Percentiles rank a stretch among this genome's conserved stretches.
Conservation (phyloP, 2,113 vertebrate species). For the Pedionomus torquatus region DNA sequence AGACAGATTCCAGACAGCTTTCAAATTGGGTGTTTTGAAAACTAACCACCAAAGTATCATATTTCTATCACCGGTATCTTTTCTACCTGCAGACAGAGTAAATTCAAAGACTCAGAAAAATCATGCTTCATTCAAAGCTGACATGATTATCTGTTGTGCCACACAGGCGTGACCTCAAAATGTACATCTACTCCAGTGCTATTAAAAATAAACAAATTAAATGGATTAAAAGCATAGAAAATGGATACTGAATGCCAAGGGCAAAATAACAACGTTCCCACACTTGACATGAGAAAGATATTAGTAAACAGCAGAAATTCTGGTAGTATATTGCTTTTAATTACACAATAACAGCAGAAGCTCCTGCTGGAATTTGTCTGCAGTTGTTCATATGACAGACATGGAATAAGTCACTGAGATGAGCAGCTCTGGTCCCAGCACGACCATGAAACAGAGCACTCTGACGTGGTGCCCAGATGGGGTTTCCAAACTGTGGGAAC, state of each 20-base stretch:
- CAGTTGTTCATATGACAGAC: background rate
- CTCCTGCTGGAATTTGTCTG: background rate
- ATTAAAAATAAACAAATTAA: background rate
- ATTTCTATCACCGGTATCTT: background rate
- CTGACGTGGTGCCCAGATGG: background rate
- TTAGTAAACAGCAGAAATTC: background rate
- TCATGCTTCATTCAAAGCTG: background rate
- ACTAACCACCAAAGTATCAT: background rate
- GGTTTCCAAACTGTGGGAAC: background rate
- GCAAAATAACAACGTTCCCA: background rate
- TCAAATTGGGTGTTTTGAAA: background rate
- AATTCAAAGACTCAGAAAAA: background rate
- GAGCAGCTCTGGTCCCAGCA: background rate
- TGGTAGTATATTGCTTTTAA: background rate
- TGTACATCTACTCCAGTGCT: rapidly evolving
- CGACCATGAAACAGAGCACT: background rate
- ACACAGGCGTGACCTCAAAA: background rate
- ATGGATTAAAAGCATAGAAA: background rate
- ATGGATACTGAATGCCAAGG: background rate
- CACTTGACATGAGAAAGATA: background rate
- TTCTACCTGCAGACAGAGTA: background rate
- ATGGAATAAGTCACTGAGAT: background rate
- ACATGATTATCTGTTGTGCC: background rate
- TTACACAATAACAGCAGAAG: background rate
- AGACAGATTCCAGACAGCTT: background rate